Percentiles rank a stretch among this genome's conserved stretches.
Conservation (phyloP, 2,113 vertebrate species). For the Carettochelys insculpta region DNA sequence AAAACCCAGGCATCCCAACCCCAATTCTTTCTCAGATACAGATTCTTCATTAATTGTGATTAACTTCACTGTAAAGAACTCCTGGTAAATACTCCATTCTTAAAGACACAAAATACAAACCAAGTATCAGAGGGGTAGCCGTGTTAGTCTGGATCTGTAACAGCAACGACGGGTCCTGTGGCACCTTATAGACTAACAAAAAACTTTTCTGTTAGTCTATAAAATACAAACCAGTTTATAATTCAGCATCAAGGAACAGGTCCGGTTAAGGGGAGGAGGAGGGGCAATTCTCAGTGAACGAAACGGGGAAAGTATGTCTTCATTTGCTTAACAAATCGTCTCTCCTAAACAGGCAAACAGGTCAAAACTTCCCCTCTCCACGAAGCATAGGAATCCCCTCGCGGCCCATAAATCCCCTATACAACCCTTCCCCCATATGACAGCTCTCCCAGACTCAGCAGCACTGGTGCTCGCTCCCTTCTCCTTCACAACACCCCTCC, state of each 20-base stretch:
- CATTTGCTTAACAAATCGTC: neutral
- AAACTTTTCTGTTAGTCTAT: too few species aligned
- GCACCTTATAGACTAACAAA: too few species aligned
- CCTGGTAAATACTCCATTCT: neutral
- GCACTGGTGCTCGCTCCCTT: too few species aligned
- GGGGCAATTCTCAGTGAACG: neutral
- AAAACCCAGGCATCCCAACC: neutral
- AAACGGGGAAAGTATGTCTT: neutral
- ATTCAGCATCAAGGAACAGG: too few species aligned
- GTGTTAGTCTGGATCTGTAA: too few species aligned
- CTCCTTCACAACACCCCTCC: neutral
- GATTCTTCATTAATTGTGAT: neutral
- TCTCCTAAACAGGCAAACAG: neutral
- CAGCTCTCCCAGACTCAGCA: neutral
- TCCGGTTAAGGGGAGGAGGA: accelerated
- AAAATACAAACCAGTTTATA: neutral
- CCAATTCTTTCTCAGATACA: neutral
- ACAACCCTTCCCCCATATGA: neutral
- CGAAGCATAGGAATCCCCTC: neutral
- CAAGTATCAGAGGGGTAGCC: too few species aligned
- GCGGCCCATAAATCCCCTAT: neutral
- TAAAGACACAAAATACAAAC: neutral
- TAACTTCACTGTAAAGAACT: neutral
- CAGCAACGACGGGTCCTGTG: too few species aligned
- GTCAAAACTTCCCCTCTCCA: neutral